Base-by-base conservation (phyloP, 1,140 invertebrate species). In the Physella acuta region DNA sequence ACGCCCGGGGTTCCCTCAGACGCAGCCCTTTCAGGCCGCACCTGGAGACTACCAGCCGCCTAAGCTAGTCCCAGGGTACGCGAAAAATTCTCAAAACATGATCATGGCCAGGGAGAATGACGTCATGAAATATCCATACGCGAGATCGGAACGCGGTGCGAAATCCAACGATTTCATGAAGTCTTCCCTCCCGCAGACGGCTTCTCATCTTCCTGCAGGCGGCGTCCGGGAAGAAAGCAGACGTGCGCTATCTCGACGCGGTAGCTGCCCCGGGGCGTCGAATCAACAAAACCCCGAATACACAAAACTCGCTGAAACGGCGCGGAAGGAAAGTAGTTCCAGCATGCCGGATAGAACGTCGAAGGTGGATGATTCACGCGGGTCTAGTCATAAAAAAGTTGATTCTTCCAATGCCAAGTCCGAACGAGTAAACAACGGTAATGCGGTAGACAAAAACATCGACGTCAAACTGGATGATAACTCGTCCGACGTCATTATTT, bases 181-280 rank as follows among this genome's bases (percentile, higher is more conserved):
- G 52, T 24, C 52, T 8, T 36, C 64, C 4, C 30, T 66, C 2
- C 64, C 64, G 5, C 55, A 59, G 16, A 60, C 55, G 31, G 55
- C 66, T 2, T 37, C 55, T 20, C 56, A 53, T 0, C 36, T 68
- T 3, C 66, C 66, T 31, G 66, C n/a, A 17, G 66, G 66, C 3
- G 66, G 66, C 3, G 66, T 68, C 26, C 39, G 66, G 20, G 66
- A 68, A 26, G 66, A 68, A 33, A 68, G 66, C 56, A 68, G 66
- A 60, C 33, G 66, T 1, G 66, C 66, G 14, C 24, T 68, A 11
- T 67, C 64, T 5, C 14, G 66, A 31, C 34, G 66, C 3, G 56
- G 44, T 5, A 68, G 66, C 28, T 68, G 49, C n/a, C 30, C 66
- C 28, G 64, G n/a, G 8, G 33, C 51, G 36, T 36, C 64, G 2